A percentile compares a stretch with the other conserved stretches of the same genome.
These are phyloP conservation scores for Tautogolabrus adspersus DNA, from an alignment of 2,113 vertebrate species.

Conservation along the genomic window DNA sequence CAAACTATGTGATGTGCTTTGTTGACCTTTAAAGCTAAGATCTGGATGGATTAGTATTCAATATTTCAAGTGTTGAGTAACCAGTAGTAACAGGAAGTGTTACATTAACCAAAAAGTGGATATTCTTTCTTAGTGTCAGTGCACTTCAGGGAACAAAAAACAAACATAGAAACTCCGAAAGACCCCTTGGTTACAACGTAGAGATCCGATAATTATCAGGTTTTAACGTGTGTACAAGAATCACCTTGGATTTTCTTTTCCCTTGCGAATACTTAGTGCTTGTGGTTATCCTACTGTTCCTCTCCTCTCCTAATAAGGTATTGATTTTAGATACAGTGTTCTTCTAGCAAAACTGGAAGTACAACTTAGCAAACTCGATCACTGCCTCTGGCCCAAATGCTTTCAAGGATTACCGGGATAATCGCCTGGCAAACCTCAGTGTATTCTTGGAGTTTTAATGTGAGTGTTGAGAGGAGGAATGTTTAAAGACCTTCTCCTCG, in stretches of 20 bases:
- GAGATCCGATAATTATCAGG: not conserved
- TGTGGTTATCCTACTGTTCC: not conserved
- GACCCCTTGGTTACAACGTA: not conserved
- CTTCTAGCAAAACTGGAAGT: not conserved
- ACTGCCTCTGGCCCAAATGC: slow-evolving; percentile 5
- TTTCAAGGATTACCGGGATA: slow-evolving; percentile 27
- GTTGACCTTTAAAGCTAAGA: too few relatives aligned
- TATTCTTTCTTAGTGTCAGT: too few relatives aligned
- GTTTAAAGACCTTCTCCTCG: slow-evolving; percentile 28
- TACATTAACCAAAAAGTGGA: too few relatives aligned
- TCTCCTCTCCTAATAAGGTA: not conserved
- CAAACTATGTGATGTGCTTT: too few relatives aligned
- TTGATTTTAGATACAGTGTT: not conserved
- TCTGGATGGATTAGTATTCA: too few relatives aligned
- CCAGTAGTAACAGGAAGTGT: too few relatives aligned
- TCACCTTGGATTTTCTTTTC: not conserved
- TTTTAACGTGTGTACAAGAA: too few relatives aligned
- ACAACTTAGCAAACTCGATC: not conserved
- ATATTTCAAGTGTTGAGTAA: too few relatives aligned
- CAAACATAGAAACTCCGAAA: not conserved
- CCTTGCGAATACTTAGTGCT: not conserved
- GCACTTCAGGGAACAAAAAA: too few relatives aligned
- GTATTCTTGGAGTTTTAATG: slow-evolving; percentile 48
- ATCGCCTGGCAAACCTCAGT: not conserved
- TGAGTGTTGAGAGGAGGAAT: slow-evolving; percentile 29